Base-by-base conservation (phyloP, 2,888 invertebrate species). In the Monochamus alternatus region DNA sequence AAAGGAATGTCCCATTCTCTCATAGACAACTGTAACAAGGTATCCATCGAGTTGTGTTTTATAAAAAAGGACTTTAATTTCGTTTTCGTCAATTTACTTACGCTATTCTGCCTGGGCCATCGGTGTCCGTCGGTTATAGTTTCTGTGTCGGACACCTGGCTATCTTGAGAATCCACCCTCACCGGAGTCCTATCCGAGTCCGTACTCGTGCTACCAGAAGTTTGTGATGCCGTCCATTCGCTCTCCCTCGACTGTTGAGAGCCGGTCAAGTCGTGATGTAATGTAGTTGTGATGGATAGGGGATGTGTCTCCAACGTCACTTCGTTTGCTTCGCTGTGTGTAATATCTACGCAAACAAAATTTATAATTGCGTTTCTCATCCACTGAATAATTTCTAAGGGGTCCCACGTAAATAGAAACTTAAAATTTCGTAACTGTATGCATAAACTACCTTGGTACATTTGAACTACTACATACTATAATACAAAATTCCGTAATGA, bases 1-100 rank as follows among this genome's bases (percentile, higher is more conserved):
- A 94, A 98, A n/a, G 98, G 98, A 88, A 98, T 98, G 90, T 98
- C 98, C 98, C 98, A 98, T 88, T 98, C 98, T 85, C 96, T 93
- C 91, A 97, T 93, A 1, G 97, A 97, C 80, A 97, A 90, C 95
- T 95, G 89, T 12, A 86, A 86, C 14, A 38, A 63, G 1, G 22
- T 22, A 22, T 22, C 22, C 0, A 22, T 22, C 1, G 22, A 22
- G 0, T 22, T 0, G 22, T 22, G 22, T 22, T 22, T 22, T 22
- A 22, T 22, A 22, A 22, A 22, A 22, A 22, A 22, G 22, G 1
- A 22, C 22, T 22, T 22, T 22, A 22, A 22, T 22, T 22, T 22
- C 22, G 22, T 1, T 22, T 22, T 22, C 22, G 22, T 22, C 22
- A 22, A 22, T 65, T 51, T 30, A 91, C 93, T 90, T 89, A 94